phyloP scores from a whole-genome alignment of 2,888 invertebrate species.

The Caenorhabditis wallacei region DNA sequence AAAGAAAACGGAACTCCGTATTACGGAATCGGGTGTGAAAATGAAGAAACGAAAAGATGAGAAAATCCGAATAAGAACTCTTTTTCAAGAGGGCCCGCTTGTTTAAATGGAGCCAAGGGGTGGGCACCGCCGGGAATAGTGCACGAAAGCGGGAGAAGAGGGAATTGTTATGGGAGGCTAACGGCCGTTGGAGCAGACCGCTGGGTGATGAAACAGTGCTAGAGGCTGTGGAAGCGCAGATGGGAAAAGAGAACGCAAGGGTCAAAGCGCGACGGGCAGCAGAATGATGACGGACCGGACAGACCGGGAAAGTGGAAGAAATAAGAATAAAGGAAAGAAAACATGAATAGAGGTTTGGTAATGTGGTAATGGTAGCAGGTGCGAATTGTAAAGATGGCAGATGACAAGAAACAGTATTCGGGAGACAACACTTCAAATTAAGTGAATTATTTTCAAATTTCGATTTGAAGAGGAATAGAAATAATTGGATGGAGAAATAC shows the following conservation, averaged over 20 bases:
- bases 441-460: background rate
- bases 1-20: too few species aligned
- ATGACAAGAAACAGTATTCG: conserved; percentile 35
- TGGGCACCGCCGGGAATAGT: conserved; percentile 44
- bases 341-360: conserved; percentile 28
- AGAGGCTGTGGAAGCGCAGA: conserved; percentile 29
- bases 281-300: conserved; percentile 39
- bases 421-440: conserved; percentile 25
- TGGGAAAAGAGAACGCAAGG: conserved; percentile 31
- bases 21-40: conserved; percentile 11
- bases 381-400: conserved; percentile 34
- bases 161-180: conserved; percentile 58
- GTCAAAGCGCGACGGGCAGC: conserved; percentile 39
- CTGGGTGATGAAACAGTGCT: conserved; percentile 7
- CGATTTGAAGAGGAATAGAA: background rate
- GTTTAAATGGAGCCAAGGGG: conserved; percentile 52
- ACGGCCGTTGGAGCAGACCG: conserved; percentile 46
- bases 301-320: background rate
- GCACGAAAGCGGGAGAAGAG: conserved; percentile 50
- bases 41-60: conserved; percentile 33
- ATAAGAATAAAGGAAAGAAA: conserved; percentile 5
- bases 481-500: background rate
- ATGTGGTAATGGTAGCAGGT: conserved; percentile 45
- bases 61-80: conserved; percentile 31
- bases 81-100: conserved; percentile 44